Conservation (phyloP, 1,140 invertebrate species). For the Melanaphis sacchari region DNA sequence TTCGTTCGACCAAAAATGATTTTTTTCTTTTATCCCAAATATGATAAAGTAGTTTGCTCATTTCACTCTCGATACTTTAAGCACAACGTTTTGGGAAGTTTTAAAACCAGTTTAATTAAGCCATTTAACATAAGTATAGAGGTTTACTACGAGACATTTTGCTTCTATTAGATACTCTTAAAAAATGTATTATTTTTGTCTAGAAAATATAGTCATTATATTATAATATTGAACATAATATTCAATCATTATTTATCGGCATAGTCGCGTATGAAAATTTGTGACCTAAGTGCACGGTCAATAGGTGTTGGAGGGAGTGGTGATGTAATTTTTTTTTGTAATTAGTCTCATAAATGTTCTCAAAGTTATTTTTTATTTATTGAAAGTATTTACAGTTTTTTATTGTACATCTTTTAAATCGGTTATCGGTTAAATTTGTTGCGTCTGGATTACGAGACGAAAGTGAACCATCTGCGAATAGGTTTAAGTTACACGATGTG, state of each 20-base stretch:
- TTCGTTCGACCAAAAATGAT: neutral
- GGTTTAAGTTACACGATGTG: neutral
- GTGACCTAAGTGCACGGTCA: neutral
- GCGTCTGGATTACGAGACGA: no score
- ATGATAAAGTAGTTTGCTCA: neutral
- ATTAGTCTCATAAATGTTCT: neutral
- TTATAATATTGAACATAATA: no score
- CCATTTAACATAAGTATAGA: neutral
- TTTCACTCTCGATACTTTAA: neutral
- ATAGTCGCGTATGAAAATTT: neutral
- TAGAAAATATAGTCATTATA: no score
- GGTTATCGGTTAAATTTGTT: neutral
- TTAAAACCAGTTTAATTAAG: neutral
- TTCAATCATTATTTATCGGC: no score
- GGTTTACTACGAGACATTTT: no score
- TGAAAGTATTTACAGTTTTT: neutral
- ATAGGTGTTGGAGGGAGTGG: no score
- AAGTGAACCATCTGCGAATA: neutral
- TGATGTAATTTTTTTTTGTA: neutral
- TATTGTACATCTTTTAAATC: no score
- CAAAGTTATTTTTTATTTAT: neutral
- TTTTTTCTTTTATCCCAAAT: neutral
- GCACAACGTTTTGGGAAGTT: neutral
- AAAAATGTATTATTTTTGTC: neutral
- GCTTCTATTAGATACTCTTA: neutral